phyloP scores from a whole-genome alignment of 2,113 vertebrate genomes.

The Saguinus midas region DNA sequence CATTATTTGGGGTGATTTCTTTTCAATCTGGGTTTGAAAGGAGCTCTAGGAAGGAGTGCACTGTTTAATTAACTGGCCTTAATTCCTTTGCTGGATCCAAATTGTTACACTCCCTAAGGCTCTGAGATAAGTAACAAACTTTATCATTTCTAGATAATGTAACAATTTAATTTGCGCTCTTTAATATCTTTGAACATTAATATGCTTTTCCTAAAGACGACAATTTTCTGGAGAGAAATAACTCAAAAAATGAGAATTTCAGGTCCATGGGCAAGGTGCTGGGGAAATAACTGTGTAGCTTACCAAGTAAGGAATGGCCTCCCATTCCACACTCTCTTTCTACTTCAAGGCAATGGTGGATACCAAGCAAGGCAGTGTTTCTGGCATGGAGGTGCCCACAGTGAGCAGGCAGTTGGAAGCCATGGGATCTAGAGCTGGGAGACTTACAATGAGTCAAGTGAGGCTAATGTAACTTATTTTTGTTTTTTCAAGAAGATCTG shows the following conservation, averaged over 20 bases:
- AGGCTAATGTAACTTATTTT: not conserved
- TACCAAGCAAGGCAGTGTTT: not conserved
- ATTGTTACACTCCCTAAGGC: not conserved
- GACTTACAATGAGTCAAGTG: not conserved
- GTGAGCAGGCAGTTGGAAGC: not conserved
- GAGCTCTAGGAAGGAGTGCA: conserved; percentile 54
- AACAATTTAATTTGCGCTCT: not conserved
- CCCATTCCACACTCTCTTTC: not conserved
- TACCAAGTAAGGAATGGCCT: not conserved
- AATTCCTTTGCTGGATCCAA: conserved; percentile 56
- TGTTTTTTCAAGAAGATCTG: not conserved
- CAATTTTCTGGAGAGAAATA: not conserved
- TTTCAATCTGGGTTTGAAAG: conserved; percentile 55
- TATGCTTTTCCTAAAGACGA: not conserved
- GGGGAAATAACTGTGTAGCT: not conserved
- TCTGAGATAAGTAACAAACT: not conserved
- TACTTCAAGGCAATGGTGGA: not conserved
- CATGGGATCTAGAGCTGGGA: not conserved
- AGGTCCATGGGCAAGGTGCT: not conserved
- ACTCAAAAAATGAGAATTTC: not conserved
- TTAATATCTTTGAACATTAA: not conserved
- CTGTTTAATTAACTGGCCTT: conserved; percentile 63
- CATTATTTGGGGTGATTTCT: conserved; percentile 57
- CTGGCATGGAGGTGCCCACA: no score
- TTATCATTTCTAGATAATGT: not conserved